phyloP scores from a whole-genome alignment of 2,113 vertebrate genomes.

The Crypturellus undulatus region DNA sequence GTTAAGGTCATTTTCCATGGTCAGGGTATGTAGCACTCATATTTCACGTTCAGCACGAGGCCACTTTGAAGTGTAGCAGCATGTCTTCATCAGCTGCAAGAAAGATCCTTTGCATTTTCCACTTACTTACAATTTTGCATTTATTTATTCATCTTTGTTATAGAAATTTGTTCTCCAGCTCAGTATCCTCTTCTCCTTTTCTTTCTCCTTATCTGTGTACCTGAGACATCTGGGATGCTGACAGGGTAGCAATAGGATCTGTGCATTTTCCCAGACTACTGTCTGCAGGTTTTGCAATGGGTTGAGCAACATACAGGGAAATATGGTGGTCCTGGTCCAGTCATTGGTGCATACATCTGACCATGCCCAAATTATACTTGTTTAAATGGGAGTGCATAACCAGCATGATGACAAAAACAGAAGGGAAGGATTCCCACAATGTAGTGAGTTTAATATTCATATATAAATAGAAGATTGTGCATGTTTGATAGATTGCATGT shows the following conservation, averaged over 20 bases:
- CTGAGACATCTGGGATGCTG: not conserved
- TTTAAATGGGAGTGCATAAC: not conserved
- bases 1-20: constrained; percentile 68
- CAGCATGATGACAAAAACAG: not conserved
- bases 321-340: not conserved
- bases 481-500: not conserved
- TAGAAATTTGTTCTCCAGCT: not conserved
- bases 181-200: not conserved
- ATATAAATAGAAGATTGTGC: not conserved
- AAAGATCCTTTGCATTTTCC: constrained; percentile 46
- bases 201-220: not conserved
- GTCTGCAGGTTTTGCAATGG: not conserved
- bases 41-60: constrained; percentile 61
- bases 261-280: not conserved
- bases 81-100: constrained; percentile 41
- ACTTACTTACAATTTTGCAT: constrained; percentile 37
- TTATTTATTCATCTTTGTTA: constrained; percentile 56
- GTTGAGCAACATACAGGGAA: not conserved
- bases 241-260: not conserved
- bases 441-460: not conserved
- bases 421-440: not conserved
- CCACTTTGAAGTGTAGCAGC: constrained; percentile 60
- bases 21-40: constrained; percentile 58
- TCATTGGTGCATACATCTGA: not conserved
- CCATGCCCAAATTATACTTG: not conserved